A percentile compares a stretch with the other conserved stretches of the same genome.
Evolutionary conservation across 2,797 vertebrate species (phyloP).

Genomic region (Manis crassicaudata): DNA sequence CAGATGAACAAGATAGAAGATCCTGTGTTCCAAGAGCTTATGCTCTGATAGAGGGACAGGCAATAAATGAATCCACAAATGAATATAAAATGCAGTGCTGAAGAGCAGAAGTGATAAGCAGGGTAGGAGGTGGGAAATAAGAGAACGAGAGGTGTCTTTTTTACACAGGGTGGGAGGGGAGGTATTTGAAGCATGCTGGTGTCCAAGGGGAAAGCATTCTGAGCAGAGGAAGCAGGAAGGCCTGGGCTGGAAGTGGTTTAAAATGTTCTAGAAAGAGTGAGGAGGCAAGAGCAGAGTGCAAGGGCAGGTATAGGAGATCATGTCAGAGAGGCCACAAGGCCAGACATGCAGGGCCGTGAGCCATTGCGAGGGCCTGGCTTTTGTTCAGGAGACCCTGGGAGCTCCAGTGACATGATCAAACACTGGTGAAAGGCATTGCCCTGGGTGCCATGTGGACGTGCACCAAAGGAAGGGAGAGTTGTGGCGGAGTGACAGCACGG

Average conservation of each 20-base stretch:
- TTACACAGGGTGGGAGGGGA: no score
- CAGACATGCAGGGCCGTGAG: background rate
- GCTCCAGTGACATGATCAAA: background rate
- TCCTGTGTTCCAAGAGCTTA: background rate
- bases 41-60: background rate
- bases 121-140: no score
- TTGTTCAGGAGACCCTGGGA: background rate
- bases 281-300: background rate
- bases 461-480: no score
- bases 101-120: background rate
- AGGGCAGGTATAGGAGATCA: background rate
- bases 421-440: accelerated
- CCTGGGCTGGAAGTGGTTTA: background rate
- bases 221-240: background rate
- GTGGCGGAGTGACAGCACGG: accelerated
- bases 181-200: background rate
- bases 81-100: no score
- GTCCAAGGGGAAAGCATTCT: background rate
- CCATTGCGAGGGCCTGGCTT: background rate
- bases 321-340: background rate
- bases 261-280: background rate
- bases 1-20: background rate
- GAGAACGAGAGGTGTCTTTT: background rate
- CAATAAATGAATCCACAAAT: background rate
- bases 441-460: accelerated